phyloP scores from a whole-genome alignment of 30 jellyfish, hydroid and myxozoan genomes.

The Aurelia aurita complex sp. Pacific region DNA sequence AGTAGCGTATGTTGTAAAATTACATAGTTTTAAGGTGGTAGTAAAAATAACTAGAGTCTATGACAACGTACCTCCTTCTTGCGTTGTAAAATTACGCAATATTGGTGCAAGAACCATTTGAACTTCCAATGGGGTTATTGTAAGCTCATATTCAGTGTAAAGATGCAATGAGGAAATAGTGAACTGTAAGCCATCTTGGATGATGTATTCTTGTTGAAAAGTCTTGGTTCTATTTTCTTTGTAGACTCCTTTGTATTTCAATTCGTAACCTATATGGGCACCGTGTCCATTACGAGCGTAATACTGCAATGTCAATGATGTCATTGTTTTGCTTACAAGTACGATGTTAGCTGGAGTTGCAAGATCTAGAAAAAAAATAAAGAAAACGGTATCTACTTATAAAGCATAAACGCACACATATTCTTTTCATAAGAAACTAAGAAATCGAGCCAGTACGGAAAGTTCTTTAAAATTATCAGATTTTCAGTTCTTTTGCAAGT shows the following conservation, averaged over 20 bases:
- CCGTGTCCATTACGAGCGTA: constrained; percentile 13
- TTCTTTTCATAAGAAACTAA: too few species aligned
- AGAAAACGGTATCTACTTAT: too few species aligned
- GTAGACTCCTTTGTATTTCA: not conserved
- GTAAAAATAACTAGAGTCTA: too few species aligned
- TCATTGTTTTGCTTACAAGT: not conserved
- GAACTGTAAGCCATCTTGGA: constrained; percentile 23
- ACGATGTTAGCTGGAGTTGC: not conserved
- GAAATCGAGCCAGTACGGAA: too few species aligned
- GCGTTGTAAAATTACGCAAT: not conserved
- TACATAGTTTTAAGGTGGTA: too few species aligned
- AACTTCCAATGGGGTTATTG: constrained; percentile 33
- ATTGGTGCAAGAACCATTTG: not conserved
- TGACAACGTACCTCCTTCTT: constrained; percentile 7
- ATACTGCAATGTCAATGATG: constrained; percentile 17
- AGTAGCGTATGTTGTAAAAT: too few species aligned
- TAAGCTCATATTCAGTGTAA: not conserved
- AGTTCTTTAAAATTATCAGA: too few species aligned
- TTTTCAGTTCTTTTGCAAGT: too few species aligned
- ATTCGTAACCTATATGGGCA: constrained; percentile 21
- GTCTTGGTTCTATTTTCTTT: not conserved
- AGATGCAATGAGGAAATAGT: constrained; percentile 8
- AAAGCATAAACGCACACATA: too few species aligned
- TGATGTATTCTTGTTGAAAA: not conserved
- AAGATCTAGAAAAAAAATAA: not conserved